Base-by-base conservation (phyloP, 2,888 invertebrate species). In the Leptopilina myrica region DNA sequence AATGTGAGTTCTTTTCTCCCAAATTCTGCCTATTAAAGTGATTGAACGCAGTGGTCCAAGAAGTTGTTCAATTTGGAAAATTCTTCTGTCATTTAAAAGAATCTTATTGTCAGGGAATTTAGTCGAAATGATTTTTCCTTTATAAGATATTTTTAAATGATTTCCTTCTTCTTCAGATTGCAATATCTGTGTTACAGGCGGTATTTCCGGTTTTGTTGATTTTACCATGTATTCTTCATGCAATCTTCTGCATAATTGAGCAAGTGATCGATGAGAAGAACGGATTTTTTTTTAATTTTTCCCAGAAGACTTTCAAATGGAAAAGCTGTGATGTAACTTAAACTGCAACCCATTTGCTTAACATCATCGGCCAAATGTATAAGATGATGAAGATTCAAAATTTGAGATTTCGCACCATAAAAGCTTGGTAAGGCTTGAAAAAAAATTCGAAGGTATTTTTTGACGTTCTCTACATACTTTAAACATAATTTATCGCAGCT, bases 381-480 rank as follows among this genome's bases (percentile, higher is more conserved):
- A 7, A 84, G 56, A 67, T 77, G 80, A 62, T 84, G 84, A 11
- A 84, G 62, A 62, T 82, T 84, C 11, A 82, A 66, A n/a, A 79
- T 64, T 64, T 77, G 75, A 5, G 67, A 62, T 64, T 64, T 7
- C 4, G 20, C 15, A 20, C 81, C 79, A 56, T 84, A 82, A 6
- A 82, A 49, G 65, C 56, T 12, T 49, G 76, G 78, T 4, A 76
- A 12, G 8, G 73, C 12, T 11, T 11, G 5, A 59, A 78, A 64
- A 46, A 83, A 83, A 20, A 43, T 77, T 67, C 9, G 1, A 43
- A 83, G 76, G 33, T 77, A 81, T 53, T 77, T 53, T 66, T 53
- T 77, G 1, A 79, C 80, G 14, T 53, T n/a, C 76, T 33, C n/a
- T 1, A 7, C 14, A n/a, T 56, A 33, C 64, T 40, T 15, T 66